Percentiles rank a stretch among this genome's conserved stretches.
These are phyloP conservation scores for Procambarus clarkii DNA, from an alignment of 1,140 invertebrate species.

Conservation along the genomic window DNA sequence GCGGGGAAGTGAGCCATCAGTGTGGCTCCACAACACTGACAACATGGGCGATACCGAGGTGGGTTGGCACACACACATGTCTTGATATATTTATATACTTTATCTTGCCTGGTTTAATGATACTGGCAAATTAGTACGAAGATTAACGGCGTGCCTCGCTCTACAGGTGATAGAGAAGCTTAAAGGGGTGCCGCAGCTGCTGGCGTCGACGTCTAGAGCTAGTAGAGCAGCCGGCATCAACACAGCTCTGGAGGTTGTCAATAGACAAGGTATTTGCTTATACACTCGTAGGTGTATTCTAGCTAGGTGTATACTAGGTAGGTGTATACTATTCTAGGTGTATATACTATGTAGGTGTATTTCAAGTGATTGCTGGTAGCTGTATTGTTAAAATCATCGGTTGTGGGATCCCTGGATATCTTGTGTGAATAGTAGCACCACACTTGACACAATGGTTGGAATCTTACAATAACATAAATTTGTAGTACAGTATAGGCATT, in stretches of 20 bases:
- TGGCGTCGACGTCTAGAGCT: slow-evolving; percentile 30
- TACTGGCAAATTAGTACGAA: not conserved
- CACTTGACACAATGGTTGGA: too few relatives aligned
- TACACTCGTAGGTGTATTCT: too few relatives aligned
- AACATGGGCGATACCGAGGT: slow-evolving; percentile 66
- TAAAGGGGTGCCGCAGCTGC: slow-evolving; percentile 57
- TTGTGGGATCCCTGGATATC: too few relatives aligned
- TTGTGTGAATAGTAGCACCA: too few relatives aligned
- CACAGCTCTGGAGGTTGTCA: slow-evolving; percentile 54
- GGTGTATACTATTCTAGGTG: too few relatives aligned
- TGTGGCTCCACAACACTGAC: not conserved
- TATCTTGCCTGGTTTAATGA: not conserved
- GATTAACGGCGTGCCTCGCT: not conserved
- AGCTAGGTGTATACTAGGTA: too few relatives aligned
- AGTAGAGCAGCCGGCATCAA: slow-evolving; percentile 51
- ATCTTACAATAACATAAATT: too few relatives aligned
- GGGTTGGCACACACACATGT: not conserved
- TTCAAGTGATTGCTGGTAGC: too few relatives aligned
- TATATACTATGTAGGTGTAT: too few relatives aligned
- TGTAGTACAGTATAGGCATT: too few relatives aligned
- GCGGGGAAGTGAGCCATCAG: not conserved
- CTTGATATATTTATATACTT: not conserved
- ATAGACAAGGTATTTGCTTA: slow-evolving; percentile 32
- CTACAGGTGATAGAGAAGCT: slow-evolving; percentile 58
- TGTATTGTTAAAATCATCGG: too few relatives aligned